Conservation (phyloP, 2,888 invertebrate species). For the Metellina segmentata region DNA sequence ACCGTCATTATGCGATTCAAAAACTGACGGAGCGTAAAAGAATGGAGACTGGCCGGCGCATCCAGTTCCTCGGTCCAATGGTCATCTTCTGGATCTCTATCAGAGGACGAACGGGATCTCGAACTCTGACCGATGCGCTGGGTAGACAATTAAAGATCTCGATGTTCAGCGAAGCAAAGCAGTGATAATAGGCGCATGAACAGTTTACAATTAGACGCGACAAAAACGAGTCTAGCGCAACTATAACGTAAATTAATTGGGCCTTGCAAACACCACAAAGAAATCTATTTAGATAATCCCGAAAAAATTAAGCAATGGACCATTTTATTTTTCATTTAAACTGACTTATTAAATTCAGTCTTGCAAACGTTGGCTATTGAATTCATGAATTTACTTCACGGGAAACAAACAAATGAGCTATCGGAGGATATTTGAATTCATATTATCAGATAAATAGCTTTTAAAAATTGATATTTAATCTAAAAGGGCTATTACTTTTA, state of each 20-base stretch:
- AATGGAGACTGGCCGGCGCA: slow-evolving; percentile 65
- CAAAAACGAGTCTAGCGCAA: neutral
- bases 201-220: neutral
- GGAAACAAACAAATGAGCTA: no score
- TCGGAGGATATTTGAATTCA: no score
- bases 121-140: slow-evolving; percentile 47
- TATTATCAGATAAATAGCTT: no score
- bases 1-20: slow-evolving; percentile 39
- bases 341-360: no score
- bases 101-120: slow-evolving; percentile 54
- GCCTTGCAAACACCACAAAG: neutral
- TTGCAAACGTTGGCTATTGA: no score
- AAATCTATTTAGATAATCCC: no score
- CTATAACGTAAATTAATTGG: neutral
- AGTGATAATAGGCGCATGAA: neutral
- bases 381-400: no score
- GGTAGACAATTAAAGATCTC: slow-evolving; percentile 55
- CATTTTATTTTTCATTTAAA: no score
- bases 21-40: slow-evolving; percentile 64
- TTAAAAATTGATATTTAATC: no score
- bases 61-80: slow-evolving; percentile 63
- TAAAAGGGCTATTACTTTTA: no score
- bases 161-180: slow-evolving; percentile 38
- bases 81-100: slow-evolving; percentile 17
- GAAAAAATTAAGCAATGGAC: no score